Conservation (phyloP, 1,140 invertebrate species). For the Listronotus bonariensis region DNA sequence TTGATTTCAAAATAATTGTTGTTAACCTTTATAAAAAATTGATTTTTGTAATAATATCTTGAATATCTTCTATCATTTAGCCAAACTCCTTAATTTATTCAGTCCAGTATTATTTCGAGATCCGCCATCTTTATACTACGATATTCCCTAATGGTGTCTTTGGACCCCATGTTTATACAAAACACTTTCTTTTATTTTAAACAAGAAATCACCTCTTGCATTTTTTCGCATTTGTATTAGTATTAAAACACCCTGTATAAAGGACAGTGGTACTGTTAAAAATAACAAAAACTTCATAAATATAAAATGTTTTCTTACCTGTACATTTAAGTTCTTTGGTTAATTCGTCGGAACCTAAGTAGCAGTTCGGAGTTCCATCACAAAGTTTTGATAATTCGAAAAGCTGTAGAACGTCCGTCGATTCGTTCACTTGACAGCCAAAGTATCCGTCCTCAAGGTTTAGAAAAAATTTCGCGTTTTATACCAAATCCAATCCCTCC, state of each 20-base stretch:
- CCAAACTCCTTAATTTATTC: no score
- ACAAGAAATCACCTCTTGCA: no score
- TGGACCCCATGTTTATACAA: no score
- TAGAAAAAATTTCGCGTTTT: slow-evolving; percentile 90
- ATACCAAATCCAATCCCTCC: slow-evolving; percentile 76
- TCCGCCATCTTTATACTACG: no score
- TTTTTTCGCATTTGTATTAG: background rate
- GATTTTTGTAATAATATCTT: no score
- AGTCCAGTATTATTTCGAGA: no score
- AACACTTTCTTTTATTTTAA: no score
- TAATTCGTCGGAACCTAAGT: slow-evolving; percentile 88
- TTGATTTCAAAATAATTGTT: no score
- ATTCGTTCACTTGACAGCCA: slow-evolving; percentile 96
- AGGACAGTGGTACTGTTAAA: background rate
- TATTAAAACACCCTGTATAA: background rate
- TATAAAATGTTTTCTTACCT: slow-evolving; percentile 65
- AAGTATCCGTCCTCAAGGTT: slow-evolving; percentile 97
- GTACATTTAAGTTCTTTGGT: slow-evolving; percentile 89
- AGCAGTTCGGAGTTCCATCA: slow-evolving; percentile 88
- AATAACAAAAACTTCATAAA: background rate
- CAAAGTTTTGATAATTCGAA: slow-evolving; percentile 94
- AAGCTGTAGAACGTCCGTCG: slow-evolving; percentile 89
- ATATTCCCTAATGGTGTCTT: no score
- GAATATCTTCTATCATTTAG: no score
- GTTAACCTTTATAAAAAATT: no score